phyloP scores from a whole-genome alignment of 2,113 vertebrate species.

The Ctenomys sociabilis region DNA sequence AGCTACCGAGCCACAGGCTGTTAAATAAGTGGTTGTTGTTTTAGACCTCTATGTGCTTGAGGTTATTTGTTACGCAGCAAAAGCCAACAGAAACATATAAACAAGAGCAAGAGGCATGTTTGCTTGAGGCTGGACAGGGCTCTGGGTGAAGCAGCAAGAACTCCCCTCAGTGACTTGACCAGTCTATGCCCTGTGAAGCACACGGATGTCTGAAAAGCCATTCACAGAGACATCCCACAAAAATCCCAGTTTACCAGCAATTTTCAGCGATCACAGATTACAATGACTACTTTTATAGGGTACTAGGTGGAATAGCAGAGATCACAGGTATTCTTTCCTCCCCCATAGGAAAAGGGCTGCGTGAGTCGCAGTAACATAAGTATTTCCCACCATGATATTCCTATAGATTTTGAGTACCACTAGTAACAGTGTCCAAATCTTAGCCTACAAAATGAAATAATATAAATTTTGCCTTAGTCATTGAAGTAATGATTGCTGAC shows the following conservation, averaged over 20 bases:
- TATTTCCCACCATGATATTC: neutral
- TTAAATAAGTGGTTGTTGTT: neutral
- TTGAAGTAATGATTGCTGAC: neutral
- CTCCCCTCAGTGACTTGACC: neutral
- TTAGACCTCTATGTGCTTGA: neutral
- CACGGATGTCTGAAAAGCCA: neutral
- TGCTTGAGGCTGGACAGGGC: neutral
- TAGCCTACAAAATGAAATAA: neutral
- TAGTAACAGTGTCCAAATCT: neutral
- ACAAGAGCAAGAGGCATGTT: neutral
- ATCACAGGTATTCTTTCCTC: neutral
- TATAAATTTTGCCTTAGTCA: neutral
- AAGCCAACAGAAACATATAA: constrained; percentile 34
- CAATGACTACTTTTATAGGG: neutral
- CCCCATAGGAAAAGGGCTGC: neutral
- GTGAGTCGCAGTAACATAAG: neutral
- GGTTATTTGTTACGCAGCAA: constrained; percentile 26
- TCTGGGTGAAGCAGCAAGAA: neutral
- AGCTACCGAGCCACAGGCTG: neutral
- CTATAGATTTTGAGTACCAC: neutral
- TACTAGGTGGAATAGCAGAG: neutral
- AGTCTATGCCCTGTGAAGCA: neutral
- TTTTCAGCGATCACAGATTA: neutral
- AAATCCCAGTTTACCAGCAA: neutral
- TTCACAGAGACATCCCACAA: neutral